phyloP scores from a whole-genome alignment of 2,797 vertebrate genomes.

The Lophotriccus pileatus region DNA sequence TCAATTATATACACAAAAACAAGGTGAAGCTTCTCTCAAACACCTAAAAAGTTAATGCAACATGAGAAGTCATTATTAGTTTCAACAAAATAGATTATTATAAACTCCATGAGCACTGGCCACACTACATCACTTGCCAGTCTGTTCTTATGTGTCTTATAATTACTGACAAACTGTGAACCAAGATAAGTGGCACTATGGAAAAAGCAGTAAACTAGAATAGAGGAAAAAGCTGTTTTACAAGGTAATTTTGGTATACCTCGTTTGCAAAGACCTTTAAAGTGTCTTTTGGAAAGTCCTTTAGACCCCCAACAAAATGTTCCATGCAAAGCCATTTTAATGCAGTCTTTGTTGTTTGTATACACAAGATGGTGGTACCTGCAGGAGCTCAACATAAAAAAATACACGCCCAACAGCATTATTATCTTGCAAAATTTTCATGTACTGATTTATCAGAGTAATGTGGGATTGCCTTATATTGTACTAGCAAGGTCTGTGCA shows the following conservation, averaged over 20 bases:
- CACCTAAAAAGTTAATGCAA: background rate
- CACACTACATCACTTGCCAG: background rate
- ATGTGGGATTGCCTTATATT: background rate
- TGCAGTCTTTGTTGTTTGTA: accelerated
- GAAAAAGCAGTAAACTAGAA: background rate
- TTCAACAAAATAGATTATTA: background rate
- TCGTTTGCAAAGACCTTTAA: background rate
- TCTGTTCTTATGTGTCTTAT: background rate
- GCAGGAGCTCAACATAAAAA: background rate
- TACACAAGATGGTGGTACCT: background rate
- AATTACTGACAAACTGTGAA: background rate
- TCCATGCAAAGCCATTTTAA: background rate
- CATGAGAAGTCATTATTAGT: background rate
- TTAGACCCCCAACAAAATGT: background rate
- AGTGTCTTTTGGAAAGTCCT: background rate
- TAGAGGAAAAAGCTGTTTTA: background rate
- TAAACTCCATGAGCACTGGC: background rate
- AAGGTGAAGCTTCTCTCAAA: background rate
- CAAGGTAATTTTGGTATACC: background rate
- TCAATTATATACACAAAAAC: background rate
- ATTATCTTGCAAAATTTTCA: background rate
- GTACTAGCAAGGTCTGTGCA: background rate
- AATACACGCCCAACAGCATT: background rate
- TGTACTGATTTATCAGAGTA: background rate
- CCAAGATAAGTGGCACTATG: background rate